Evolutionary conservation across 2,888 invertebrate genomes (phyloP).

Genomic region (Ectemnius lituratus): DNA sequence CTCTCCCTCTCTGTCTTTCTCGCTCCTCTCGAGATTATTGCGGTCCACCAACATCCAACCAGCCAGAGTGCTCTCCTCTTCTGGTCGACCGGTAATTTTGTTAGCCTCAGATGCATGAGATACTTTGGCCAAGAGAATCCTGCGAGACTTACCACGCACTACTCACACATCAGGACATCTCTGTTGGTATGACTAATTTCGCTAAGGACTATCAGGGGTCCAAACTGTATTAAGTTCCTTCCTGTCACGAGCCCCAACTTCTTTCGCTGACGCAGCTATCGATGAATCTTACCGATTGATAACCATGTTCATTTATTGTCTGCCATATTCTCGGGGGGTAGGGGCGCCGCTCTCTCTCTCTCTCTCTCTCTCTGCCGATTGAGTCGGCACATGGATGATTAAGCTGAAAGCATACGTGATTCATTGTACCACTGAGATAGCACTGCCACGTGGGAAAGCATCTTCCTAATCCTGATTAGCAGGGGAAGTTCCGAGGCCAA

Average conservation of each 20-base stretch:
- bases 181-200: background rate
- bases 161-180: background rate
- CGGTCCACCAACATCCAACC: no score
- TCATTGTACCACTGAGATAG: constrained; percentile 39
- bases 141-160: background rate
- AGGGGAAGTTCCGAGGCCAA: background rate
- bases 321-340: constrained; percentile 9
- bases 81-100: no score
- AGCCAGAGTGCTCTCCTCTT: no score
- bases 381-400: constrained; percentile 39
- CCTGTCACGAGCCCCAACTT: background rate
- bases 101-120: no score
- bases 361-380: constrained; percentile 29
- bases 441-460: background rate
- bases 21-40: no score
- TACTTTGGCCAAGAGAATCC: background rate
- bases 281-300: constrained; percentile 15
- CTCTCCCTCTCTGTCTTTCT: no score
- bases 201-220: no score
- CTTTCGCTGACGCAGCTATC: background rate
- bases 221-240: no score
- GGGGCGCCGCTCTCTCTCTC: constrained; percentile 14
- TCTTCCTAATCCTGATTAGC: background rate
- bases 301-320: constrained; percentile 45
- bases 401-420: constrained; percentile 52